Conservation (phyloP, 2,888 invertebrate genomes). For the Cephus rjabovi region DNA sequence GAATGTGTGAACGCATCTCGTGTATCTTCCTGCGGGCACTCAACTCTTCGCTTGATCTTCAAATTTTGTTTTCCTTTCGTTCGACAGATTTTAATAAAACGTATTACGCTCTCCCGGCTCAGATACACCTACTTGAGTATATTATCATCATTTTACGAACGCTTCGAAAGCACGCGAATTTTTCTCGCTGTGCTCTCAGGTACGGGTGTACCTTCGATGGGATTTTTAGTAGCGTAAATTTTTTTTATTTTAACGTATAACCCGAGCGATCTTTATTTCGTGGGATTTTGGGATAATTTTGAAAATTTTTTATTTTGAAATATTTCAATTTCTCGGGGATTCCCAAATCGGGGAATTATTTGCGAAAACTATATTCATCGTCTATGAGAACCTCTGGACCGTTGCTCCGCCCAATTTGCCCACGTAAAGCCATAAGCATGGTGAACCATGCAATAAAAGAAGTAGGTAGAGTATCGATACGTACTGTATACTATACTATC, state of each 20-base stretch:
- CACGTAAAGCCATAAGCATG: constrained; percentile 26
- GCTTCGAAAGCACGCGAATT: background rate
- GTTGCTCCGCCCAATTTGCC: constrained; percentile 30
- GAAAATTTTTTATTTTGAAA: background rate
- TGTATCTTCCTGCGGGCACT: background rate
- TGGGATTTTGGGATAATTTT: background rate
- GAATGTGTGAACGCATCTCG: constrained; percentile 12
- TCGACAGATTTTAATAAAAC: background rate
- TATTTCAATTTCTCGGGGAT: no score
- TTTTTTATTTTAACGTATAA: background rate
- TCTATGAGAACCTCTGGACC: constrained; percentile 1
- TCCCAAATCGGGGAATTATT: background rate
- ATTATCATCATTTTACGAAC: background rate
- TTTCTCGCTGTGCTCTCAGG: background rate
- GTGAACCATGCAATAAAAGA: constrained; percentile 21
- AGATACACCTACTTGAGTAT: background rate
- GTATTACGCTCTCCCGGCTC: background rate
- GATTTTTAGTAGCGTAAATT: background rate
- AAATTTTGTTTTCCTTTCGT: background rate
- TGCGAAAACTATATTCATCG: background rate
- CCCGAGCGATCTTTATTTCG: background rate
- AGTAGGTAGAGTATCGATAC: constrained; percentile 14
- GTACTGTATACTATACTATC: constrained; percentile 21
- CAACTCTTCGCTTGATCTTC: background rate
- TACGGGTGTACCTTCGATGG: background rate